Conservation (phyloP, 1,140 invertebrate species). For the Cryptotermes secundus region DNA sequence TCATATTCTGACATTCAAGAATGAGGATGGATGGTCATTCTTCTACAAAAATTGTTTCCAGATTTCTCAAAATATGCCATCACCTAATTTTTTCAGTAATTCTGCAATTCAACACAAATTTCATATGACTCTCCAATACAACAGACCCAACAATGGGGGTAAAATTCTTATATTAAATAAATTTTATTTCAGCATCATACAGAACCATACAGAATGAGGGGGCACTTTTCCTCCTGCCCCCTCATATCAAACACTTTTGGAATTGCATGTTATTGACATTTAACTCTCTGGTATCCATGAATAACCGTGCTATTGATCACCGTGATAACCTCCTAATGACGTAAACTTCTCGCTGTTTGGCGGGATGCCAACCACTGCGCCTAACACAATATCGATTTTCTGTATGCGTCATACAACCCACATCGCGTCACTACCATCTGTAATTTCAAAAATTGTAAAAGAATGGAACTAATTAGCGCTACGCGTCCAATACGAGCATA, state of each 20-base stretch:
- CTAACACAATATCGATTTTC: slow-evolving; percentile 17
- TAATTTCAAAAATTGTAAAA: background rate
- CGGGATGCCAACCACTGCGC: slow-evolving; percentile 15
- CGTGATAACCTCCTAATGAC: background rate
- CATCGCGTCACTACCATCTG: slow-evolving; percentile 33
- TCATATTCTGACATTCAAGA: too few relatives aligned
- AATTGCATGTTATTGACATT: background rate
- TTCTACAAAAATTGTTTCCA: too few relatives aligned
- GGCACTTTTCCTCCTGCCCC: too few relatives aligned
- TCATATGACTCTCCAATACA: too few relatives aligned
- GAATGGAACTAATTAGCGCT: background rate
- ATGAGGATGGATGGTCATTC: too few relatives aligned
- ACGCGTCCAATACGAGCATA: background rate
- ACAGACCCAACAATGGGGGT: too few relatives aligned
- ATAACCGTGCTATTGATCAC: background rate
- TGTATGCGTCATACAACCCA: background rate
- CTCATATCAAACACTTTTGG: background rate
- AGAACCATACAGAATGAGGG: too few relatives aligned
- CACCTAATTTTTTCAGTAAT: too few relatives aligned
- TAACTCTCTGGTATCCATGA: background rate
- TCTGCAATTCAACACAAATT: too few relatives aligned
- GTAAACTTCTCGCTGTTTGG: background rate
- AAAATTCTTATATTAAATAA: too few relatives aligned
- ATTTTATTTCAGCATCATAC: too few relatives aligned
- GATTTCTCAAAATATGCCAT: too few relatives aligned